Evolutionary conservation across 2,113 vertebrate species (phyloP), one percentile per base, ranked within the genome.

Genomic region (Nematolebias whitei): DNA sequence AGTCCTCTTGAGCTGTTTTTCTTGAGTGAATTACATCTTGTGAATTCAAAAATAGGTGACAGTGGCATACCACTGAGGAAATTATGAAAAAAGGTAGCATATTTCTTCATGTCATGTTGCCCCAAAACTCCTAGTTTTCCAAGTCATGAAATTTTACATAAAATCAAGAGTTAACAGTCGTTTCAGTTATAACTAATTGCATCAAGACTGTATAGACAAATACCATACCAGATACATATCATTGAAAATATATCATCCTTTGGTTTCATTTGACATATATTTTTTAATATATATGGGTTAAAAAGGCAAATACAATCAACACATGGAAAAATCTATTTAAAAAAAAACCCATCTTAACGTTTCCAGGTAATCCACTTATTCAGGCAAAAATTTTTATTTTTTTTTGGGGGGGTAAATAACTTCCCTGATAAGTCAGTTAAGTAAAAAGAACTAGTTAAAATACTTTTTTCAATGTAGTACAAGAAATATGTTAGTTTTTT

Each of bases 91-190:
- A 20, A 60, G 67, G 56, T 56, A 16, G 11, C 3, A 74, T 76
- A 74, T 74, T 55, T 55, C 29, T 24, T 74, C 32, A 70, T 80
- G 56, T 44, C 73, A 74, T 75, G 51, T 59, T 48, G 56, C 71
- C 63, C 64, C 40, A 63, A 69, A 66, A 63, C 43, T 12, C 50
- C 23, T 7, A 19, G 13, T 19, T 67, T 52, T 41, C 29, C 39
- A 35, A 59, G 45, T 57, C 13, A 5, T 56, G n/a, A 52, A 41
- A 8, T 71, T 82, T 66, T 48, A 18, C 47, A 22, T 11, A 12
- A 11, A 24, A 44, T 53, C 9, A 65, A 26, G 8, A 43, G 32
- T 44, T 38, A 22, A 7, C 8, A 23, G 10, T 40, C 12, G 19
- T 6, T 32, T 45, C 15, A n/a, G 29, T 44, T 26, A 24, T 23